Base-by-base conservation (phyloP, 2,113 vertebrate genomes). In the Fulica atra region DNA sequence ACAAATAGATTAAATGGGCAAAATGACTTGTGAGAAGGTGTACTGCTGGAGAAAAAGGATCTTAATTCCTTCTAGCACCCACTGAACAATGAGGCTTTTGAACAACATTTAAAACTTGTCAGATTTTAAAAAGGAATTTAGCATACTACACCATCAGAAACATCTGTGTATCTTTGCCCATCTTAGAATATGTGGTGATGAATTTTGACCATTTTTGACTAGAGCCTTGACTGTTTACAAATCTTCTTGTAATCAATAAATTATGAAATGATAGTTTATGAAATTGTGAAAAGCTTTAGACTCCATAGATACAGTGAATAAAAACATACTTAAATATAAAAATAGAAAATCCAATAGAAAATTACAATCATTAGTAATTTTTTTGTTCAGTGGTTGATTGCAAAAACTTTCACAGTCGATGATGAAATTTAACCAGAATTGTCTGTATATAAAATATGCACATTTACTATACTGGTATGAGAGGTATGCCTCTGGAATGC, bases 381-480 rank as follows among this genome's bases (percentile, higher is more conserved):
- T 76, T 85, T 74, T 64, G 23, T 73, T 69, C 40, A 46, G 8
- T 74, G 24, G 10, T 57, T 89, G 28, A 64, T 57, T 53, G 46
- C 28, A 89, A 86, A 81, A 44, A 60, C 36, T 42, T 29, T 13
- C 18, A 13, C 0, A 1, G 31, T 10, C 53, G 78, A 53, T 69
- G 54, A 50, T 48, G 46, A 60, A 66, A 54, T 40, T 64, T 53
- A 72, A 13, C 48, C 7, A 16, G 29, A 24, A 3, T 42, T 84
- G 25, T 54, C 38, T 51, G 9, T 35, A 23, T 21, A 13, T 44
- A 59, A 93, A 44, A 84, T 60, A 50, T 6, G 25, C n/a, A 16
- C 18, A 21, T 10, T 50, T 42, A n/a, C 3, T 0, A 0, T 50
- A n/a, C 3, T 0, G 0, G 5, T 21, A 42, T 38, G 24, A 74